phyloP scores from a whole-genome alignment of 23 tunicate species.

The Ascidia mentula region DNA sequence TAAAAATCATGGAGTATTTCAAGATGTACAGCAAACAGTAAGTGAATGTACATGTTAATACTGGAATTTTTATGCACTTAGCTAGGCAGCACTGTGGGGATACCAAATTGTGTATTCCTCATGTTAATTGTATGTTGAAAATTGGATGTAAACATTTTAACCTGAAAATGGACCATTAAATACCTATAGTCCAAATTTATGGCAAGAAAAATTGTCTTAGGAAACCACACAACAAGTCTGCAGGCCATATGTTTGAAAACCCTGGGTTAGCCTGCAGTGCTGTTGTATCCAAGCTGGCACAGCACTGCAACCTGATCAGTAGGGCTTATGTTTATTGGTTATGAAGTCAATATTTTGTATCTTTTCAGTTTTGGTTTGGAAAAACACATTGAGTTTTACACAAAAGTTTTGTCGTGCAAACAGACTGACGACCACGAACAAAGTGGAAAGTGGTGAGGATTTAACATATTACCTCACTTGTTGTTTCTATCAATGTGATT shows the following conservation, averaged over 20 bases:
- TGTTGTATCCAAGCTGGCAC: no score
- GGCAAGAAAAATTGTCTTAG: no score
- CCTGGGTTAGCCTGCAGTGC: no score
- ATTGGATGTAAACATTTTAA: no score
- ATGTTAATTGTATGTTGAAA: no score
- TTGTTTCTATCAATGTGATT: not conserved
- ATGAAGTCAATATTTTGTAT: not conserved
- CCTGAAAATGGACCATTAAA: not conserved
- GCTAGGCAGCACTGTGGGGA: no score
- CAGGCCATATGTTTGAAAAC: no score
- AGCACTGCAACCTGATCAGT: not conserved
- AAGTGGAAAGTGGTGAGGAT: slow-evolving; percentile 67
- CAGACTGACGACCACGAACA: slow-evolving; percentile 30
- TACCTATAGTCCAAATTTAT: no score
- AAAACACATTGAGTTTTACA: slow-evolving; percentile 46
- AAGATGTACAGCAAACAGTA: slow-evolving; percentile 21
- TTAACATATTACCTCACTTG: not conserved
- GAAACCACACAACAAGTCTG: no score
- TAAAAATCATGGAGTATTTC: slow-evolving; percentile 62
- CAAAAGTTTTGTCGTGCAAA: slow-evolving; percentile 53
- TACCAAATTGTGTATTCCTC: no score
- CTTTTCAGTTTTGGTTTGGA: slow-evolving; percentile 38
- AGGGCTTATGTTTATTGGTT: not conserved
- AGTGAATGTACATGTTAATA: not conserved
- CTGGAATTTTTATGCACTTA: not conserved